Evolutionary conservation across 2,113 vertebrate species (phyloP), one percentile per base, ranked within the genome.

Genomic region (Thymallus thymallus): DNA sequence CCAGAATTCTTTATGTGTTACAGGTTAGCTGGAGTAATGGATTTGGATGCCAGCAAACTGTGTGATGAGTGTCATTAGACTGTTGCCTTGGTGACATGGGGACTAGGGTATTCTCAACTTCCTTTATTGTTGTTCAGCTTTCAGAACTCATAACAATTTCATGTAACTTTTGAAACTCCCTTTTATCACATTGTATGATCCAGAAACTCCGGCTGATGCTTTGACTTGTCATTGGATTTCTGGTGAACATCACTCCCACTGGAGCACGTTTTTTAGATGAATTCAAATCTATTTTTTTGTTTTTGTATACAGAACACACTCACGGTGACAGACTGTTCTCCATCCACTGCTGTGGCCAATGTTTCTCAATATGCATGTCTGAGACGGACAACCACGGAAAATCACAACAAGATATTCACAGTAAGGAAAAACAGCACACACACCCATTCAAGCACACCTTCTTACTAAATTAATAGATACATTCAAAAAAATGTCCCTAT

Each of bases 291-390:
- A 1, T 1, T 18, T 5, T 16, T 41, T 18, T 51, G 1, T 18
- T 5, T 51, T 18, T 18, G 16, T 51, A 51, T 18, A 16, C 48
- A 51, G 16, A 51, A 14, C 48, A 14, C 48, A 51, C 16, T 72
- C 22, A 35, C 72, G 62, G 5, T 35, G 32, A 71, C 76, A 73
- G 73, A 76, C 14, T 58, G 18, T 62, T 22, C 77, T 2, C 18
- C 74, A 35, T 23, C 79, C 35, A 65, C 69, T 32, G 66, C 87
- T 1, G 73, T 74, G 77, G 58, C 76, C 72, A 56, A 69, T 1
- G 88, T 98, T 35, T 96, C 96, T 76, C 93, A 87, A n/a, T 99
- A 97, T 3, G 95, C 98, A 0, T 99, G 98, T 82, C 93, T 98
- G 88, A 96, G 98, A 89, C 93, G 89, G 83, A 98, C 97, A 24